Base-by-base conservation (phyloP, 2,888 invertebrate genomes). In the Clostera curtula region DNA sequence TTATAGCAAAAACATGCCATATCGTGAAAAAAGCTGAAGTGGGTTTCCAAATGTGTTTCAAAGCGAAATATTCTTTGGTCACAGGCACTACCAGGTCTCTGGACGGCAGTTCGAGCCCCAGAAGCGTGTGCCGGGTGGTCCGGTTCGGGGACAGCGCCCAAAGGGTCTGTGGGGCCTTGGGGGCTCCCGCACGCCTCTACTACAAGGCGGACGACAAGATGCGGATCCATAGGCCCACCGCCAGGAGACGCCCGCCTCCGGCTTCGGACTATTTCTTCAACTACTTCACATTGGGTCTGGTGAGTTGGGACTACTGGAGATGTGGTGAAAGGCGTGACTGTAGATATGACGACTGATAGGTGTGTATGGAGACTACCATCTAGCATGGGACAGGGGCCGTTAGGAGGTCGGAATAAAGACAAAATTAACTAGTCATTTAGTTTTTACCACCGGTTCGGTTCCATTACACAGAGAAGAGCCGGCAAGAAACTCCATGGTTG, bases 201-300 rank as follows among this genome's bases (percentile, higher is more conserved):
- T 99, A 94, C 83, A 99, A 99, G 82, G 93, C 97, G 20, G 98
- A 99, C 73, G 98, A 99, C 73, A 99, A 98, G 86, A 98, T 99
- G 98, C 93, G 95, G 73, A 98, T 98, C 59, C 98, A 98, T 82
- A 90, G 93, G 45, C 93, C 95, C 17, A 92, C 92, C 55, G 91
- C 93, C 6, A 91, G 93, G 63, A 67, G 77, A 33, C 89, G 92
- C 44, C 91, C 92, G 34, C 89, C 90, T 36, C 90, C 90, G 44
- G 90, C 93, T 34, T 96, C 97, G 24, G 98, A 99, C 76, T 98
- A 97, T 77, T 98, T 99, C 86, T 98, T 95, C 80, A 99, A 99
- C 83, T 99, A 98, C 73, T 97, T 97, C 70, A 96, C 97, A 0
- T 85, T 98, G 36, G 98, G 98, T 46, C 76, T 98, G 86, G 96